Percentiles rank a stretch among this genome's conserved stretches.
Evolutionary conservation across 2,113 vertebrate species (phyloP).

Genomic region (Phalacrocorax brasilianus): DNA sequence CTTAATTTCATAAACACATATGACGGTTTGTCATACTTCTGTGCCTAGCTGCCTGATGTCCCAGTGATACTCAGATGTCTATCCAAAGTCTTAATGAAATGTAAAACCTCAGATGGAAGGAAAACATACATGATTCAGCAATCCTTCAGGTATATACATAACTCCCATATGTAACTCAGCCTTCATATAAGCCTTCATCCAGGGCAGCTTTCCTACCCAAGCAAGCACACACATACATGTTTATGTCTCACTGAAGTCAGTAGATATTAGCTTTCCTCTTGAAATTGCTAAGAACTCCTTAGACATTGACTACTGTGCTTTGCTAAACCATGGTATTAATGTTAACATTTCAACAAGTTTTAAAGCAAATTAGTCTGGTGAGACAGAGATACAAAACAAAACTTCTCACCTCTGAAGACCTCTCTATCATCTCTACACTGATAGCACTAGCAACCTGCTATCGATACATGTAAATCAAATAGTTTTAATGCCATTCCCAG

Average conservation of each 20-base stretch:
- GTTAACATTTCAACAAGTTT: neutral
- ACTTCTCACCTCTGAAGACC: neutral
- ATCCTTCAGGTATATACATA: neutral
- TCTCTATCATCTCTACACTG: neutral
- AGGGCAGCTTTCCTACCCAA: neutral
- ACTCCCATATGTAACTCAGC: neutral
- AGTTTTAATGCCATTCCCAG: neutral
- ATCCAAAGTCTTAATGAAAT: neutral
- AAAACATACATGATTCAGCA: neutral
- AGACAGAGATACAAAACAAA: neutral
- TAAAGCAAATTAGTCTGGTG: neutral
- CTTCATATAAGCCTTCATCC: neutral
- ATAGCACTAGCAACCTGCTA: neutral
- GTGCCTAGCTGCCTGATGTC: neutral
- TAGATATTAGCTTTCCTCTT: neutral
- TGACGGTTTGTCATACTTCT: neutral
- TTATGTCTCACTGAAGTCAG: neutral
- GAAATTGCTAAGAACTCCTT: neutral
- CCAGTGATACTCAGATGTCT: neutral
- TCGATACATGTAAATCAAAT: neutral
- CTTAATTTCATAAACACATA: neutral
- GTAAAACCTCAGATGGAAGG: neutral
- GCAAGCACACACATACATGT: neutral
- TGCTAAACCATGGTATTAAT: neutral
- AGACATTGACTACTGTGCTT: neutral